Evolutionary conservation across 2,888 invertebrate species (phyloP).

Genomic region (Mylabris sibirica): DNA sequence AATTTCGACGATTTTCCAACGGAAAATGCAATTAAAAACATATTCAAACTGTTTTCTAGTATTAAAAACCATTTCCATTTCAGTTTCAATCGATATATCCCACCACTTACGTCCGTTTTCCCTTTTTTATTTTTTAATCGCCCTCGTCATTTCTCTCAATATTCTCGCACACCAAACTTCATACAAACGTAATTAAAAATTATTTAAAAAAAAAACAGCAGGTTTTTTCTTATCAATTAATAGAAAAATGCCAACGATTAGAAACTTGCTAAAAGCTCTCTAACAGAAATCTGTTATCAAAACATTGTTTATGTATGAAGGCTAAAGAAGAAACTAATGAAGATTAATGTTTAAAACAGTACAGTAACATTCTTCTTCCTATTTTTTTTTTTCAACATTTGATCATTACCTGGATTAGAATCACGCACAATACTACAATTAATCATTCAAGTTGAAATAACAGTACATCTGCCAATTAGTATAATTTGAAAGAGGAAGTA

Average conservation of each 20-base stretch:
- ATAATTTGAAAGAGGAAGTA: conserved; percentile 1
- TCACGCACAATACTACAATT: conserved; percentile 10
- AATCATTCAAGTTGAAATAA: conserved; percentile 8
- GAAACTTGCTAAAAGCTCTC: conserved; percentile 12
- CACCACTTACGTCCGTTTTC: not conserved
- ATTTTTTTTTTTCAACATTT: not conserved
- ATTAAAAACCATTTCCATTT: conserved; percentile 1
- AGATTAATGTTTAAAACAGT: conserved; percentile 4
- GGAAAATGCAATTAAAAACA: conserved; percentile 22
- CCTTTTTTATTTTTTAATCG: not conserved
- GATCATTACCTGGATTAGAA: conserved; percentile 12
- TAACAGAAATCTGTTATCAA: not conserved
- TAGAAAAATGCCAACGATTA: conserved; percentile 43
- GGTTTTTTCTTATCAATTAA: not conserved
- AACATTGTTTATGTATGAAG: not conserved
- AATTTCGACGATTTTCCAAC: conserved; percentile 34
- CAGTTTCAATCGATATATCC: not conserved
- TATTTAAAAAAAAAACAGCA: not conserved
- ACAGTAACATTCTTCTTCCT: conserved; percentile 4
- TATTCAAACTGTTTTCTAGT: conserved; percentile 18
- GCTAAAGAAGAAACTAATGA: not conserved
- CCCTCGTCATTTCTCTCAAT: not conserved
- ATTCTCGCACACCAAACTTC: no score
- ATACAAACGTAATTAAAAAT: not conserved
- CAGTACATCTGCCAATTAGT: conserved; percentile 5